A percentile compares a stretch with the other conserved stretches of the same genome.
phyloP scores from a whole-genome alignment of 2,797 vertebrate genomes.

The Poecilia wingei region DNA sequence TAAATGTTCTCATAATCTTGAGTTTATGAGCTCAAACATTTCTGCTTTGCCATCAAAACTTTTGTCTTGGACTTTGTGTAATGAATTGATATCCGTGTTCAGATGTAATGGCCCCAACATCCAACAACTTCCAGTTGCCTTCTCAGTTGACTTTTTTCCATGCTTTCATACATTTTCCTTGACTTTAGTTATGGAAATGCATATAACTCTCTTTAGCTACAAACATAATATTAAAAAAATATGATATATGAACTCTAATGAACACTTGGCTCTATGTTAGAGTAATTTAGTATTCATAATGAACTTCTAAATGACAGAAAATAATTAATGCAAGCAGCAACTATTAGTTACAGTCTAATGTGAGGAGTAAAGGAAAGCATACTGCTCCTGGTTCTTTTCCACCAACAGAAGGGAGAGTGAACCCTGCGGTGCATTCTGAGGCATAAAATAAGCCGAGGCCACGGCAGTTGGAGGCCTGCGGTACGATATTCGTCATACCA shows the following conservation, averaged over 20 bases:
- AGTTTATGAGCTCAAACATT: background rate
- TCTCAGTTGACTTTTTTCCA: background rate
- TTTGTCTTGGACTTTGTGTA: background rate
- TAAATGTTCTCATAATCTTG: background rate
- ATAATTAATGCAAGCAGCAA: constrained; percentile 35
- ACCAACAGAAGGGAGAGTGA: constrained; percentile 2
- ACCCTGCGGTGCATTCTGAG: constrained; percentile 21
- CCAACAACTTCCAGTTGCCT: background rate
- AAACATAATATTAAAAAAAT: background rate
- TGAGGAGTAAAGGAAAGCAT: constrained; percentile 39
- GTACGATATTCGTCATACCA: constrained; percentile 52
- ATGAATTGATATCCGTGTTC: background rate
- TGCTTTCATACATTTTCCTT: background rate
- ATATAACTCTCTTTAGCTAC: background rate
- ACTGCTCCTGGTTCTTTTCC: constrained; percentile 24
- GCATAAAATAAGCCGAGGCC: constrained; percentile 46
- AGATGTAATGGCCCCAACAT: background rate
- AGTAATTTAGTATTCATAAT: constrained; percentile 45
- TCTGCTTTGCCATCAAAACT: background rate
- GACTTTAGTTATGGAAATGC: background rate
- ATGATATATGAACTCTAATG: constrained; percentile 36
- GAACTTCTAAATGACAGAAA: constrained; percentile 52
- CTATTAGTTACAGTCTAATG: constrained; percentile 34
- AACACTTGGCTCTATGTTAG: constrained; percentile 33
- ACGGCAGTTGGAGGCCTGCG: constrained; percentile 51